Evolutionary conservation across 2,113 vertebrate genomes (phyloP), one percentile per base, ranked within the genome.

Genomic region (Glaucidium brasilianum): DNA sequence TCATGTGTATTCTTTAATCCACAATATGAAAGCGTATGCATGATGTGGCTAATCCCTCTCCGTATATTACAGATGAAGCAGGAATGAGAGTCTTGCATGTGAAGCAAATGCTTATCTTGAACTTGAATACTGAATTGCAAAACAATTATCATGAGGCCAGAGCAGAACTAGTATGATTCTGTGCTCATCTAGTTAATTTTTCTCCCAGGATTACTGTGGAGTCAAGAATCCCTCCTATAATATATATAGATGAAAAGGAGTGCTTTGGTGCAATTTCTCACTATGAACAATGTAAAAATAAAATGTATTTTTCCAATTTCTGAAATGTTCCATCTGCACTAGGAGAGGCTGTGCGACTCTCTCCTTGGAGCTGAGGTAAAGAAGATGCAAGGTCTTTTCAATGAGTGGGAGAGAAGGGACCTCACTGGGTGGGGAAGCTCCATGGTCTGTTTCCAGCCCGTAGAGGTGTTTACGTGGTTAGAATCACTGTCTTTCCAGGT

Each of bases 31-130:
- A 76, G 25, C 29, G 45, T 53, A 15, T 75, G 27, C 37, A 69
- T 82, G 30, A 53, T 37, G 23, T 92, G 73, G 27, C 26, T 81
- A 75, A 64, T 94, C 30, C 35, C 34, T 89, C 75, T 81, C 62
- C 18, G 23, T 16, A 14, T 53, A 68, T 34, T 87, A 43, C 39
- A 86, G 85, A 79, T 45, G 11, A 73, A 82, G 32, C 5, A 7
- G 53, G 27, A 88, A 53, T 55, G 35, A 16, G 8, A 39, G n/a
- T 64, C 79, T 75, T 84, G 49, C 35, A 35, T 58, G 76, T 64
- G 76, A 88, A 93, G 56, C 53, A 84, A 90, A 84, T 82, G 27
- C 64, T 88, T 90, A 64, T n/a, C 47, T 95, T 95, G 67, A 88
- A 67, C 17, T 71, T 80, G 77, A 80, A 63, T 92, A 45, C 67